Evolutionary conservation across 2,797 vertebrate species (phyloP).

Genomic region (Sebastes wilsoni): DNA sequence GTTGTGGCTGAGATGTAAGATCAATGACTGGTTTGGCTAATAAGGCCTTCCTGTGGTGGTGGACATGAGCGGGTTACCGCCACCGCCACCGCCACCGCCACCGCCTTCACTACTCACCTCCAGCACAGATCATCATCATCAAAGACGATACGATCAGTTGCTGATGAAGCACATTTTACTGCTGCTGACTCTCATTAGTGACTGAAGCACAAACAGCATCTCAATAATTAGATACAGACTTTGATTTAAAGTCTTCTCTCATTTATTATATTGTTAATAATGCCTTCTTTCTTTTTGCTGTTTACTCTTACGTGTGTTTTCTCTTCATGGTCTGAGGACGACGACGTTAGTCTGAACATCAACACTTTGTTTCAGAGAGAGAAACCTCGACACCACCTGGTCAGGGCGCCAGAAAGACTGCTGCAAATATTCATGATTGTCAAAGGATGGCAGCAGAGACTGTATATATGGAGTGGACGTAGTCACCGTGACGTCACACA

Average conservation of each 20-base stretch:
- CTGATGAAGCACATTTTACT: background rate
- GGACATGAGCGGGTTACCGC: background rate
- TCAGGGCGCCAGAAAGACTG: no score
- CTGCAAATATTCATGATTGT: no score
- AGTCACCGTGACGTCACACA: no score
- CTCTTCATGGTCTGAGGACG: background rate
- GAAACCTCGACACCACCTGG: no score
- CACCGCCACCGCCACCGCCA: background rate
- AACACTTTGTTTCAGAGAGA: no score
- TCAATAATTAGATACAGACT: background rate
- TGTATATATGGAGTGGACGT: no score
- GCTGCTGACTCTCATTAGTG: conserved; percentile 19
- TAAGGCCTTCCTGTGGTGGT: conserved; percentile 23
- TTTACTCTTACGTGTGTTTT: background rate
- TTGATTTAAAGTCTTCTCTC: background rate
- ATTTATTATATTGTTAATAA: background rate
- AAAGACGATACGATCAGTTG: conserved; percentile 10
- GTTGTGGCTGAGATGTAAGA: conserved; percentile 38
- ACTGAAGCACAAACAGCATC: background rate
- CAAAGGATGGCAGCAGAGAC: accelerated
- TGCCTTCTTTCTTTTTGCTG: background rate
- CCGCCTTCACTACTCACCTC: background rate
- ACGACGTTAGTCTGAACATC: background rate
- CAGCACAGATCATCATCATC: conserved; percentile 17
- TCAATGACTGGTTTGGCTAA: conserved; percentile 37